A percentile compares a stretch with the other conserved stretches of the same genome.
These are phyloP conservation scores for Amazona finschi DNA, from an alignment of 2,797 vertebrate species.

Conservation along the genomic window DNA sequence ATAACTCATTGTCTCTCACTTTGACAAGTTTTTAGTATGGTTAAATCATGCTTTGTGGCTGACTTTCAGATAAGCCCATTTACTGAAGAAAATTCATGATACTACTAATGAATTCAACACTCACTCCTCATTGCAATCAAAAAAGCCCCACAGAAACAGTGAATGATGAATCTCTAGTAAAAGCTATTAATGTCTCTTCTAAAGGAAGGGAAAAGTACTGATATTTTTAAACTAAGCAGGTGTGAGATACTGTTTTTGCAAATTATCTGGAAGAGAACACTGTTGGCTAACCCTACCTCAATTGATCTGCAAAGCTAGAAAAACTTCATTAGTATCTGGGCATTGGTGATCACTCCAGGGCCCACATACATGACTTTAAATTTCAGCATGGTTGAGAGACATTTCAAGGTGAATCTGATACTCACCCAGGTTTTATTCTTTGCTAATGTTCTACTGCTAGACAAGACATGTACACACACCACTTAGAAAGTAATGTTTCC, in stretches of 20 bases:
- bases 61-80: not conserved
- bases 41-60: not conserved
- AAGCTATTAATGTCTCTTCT: not conserved
- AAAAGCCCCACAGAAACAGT: not conserved
- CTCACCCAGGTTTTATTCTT: not conserved
- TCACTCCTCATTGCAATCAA: not conserved
- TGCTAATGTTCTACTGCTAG: not conserved
- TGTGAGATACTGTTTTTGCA: not conserved
- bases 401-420: not conserved
- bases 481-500: not conserved
- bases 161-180: not conserved
- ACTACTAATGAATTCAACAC: not conserved
- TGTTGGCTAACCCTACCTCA: not conserved
- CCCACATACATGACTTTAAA: not conserved
- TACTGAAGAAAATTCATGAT: not conserved
- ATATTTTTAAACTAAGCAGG: not conserved
- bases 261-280: not conserved
- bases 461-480: not conserved
- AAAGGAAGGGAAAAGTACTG: not conserved
- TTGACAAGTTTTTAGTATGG: not conserved
- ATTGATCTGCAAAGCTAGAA: not conserved
- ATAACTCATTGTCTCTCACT: not conserved
- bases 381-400: not conserved
- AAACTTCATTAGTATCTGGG: not conserved
- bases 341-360: not conserved